Conservation (phyloP, 2,113 vertebrate genomes). For the Falco punctatus region DNA sequence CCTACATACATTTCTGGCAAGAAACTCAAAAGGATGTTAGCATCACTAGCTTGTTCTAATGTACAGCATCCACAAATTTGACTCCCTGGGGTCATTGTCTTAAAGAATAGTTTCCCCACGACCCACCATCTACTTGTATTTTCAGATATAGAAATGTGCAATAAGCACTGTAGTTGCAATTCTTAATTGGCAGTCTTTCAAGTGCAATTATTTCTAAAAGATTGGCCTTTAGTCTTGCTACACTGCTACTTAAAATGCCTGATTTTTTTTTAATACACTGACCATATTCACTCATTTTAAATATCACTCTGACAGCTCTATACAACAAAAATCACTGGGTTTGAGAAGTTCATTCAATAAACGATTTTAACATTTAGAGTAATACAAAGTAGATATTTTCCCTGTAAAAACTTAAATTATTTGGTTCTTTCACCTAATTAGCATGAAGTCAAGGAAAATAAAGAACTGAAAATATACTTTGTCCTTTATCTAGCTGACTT, state of each 20-base stretch:
- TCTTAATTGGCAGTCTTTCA: conserved; percentile 69
- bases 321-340: conserved; percentile 40
- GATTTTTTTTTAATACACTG: conserved; percentile 59
- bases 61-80: not conserved
- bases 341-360: conserved; percentile 39
- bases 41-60: not conserved
- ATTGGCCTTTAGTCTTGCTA: conserved; percentile 54
- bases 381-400: not conserved
- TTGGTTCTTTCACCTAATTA: not conserved
- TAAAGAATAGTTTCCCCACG: not conserved
- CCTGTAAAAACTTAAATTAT: not conserved
- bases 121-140: not conserved
- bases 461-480: not conserved
- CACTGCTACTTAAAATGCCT: conserved; percentile 48
- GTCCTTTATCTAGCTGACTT: not conserved
- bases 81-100: not conserved
- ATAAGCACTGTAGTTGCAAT: conserved; percentile 1
- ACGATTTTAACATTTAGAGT: conserved; percentile 51
- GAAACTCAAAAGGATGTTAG: not conserved
- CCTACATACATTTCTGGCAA: not conserved
- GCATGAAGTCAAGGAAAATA: not conserved
- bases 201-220: conserved; percentile 59
- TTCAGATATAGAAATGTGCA: conserved; percentile 4
- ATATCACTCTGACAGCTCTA: conserved; percentile 53
- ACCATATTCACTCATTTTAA: conserved; percentile 63